Evolutionary conservation across 2,888 invertebrate genomes (phyloP), one percentile per base, ranked within the genome.

Genomic region (Philaethria dido): DNA sequence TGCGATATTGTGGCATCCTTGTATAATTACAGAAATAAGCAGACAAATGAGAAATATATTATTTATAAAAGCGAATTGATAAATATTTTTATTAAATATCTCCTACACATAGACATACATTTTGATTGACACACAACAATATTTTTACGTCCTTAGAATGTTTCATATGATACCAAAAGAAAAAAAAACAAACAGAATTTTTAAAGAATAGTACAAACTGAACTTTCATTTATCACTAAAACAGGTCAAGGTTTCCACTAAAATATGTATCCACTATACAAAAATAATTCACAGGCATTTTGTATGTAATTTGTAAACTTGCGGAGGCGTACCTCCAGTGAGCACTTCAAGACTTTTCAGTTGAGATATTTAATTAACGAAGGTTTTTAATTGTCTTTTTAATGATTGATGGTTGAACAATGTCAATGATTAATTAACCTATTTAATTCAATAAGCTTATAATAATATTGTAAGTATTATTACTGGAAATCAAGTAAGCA

Each of bases 401-500:
- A 57, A 57, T 57, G 57, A 57, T 57, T 39, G 39, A 33, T 55
- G 14, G 59, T 44, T 44, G 44, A 60, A 44, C 6, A 59, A 45
- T 60, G 45, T 60, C 18, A 13, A 45, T 44, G 45, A 44, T 60
- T 60, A 45, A 45, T 60, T 60, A 60, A 60, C 60, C 45, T 45
- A 33, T 60, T 60, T 45, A 14, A 11, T 57, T 42, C 22, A 22
- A 42, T n/a, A 1, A 18, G 22, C 50, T 50, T 50, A n/a, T 25
- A 50, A 29, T 52, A 52, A 52, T 33, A 52, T 33, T 33, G 4
- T 33, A 52, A 52, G 11, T 50, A 16, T 16, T 50, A 1, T 29
- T 11, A 29, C 16, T 16, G n/a, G 29, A 16, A 29, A 50, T 29
- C 29, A 9, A 29, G 3, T 9, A 50, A 25, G 47, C 13, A 20